A percentile compares a stretch with the other conserved stretches of the same genome.
These are phyloP conservation scores for Aradophagus sp. DNA, from an alignment of 1,140 invertebrate genomes.

Conservation along the genomic window DNA sequence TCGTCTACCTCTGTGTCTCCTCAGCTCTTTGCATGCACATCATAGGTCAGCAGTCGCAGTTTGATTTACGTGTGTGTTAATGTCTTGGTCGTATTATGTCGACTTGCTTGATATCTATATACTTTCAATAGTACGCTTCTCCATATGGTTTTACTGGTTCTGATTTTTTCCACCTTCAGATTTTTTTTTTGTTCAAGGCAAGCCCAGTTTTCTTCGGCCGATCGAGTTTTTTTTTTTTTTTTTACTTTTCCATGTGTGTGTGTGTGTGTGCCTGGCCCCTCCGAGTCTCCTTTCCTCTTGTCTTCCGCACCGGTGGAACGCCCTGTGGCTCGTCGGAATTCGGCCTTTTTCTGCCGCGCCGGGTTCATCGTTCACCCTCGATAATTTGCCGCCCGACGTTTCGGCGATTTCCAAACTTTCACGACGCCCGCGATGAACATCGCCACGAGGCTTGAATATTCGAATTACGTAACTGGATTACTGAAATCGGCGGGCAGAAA, in stretches of 20 bases:
- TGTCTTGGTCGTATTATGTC: too few species aligned
- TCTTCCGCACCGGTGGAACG: constrained; percentile 58
- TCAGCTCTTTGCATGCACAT: too few species aligned
- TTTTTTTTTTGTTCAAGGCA: too few species aligned
- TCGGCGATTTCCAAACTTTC: constrained; percentile 33
- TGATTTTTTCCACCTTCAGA: too few species aligned
- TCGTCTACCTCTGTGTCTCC: too few species aligned
- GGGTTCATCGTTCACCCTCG: constrained; percentile 55
- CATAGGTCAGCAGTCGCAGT: too few species aligned
- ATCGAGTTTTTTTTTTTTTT: constrained; percentile 37
- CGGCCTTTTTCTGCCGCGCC: constrained; percentile 45
- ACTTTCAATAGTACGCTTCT: too few species aligned
- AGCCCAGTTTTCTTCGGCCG: constrained; percentile 57
- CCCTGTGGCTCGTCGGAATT: constrained; percentile 46
- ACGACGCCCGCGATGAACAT: constrained; percentile 42
- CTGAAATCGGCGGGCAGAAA: too few species aligned
- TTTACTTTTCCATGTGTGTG: constrained; percentile 31
- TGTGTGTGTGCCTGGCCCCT: constrained; percentile 30
- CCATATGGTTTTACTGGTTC: too few species aligned
- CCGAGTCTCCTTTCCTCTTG: constrained; percentile 40
- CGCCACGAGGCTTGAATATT: constrained; percentile 28
- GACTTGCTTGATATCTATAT: too few species aligned
- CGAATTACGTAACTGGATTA: constrained; percentile 41
- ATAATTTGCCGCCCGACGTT: constrained; percentile 51
- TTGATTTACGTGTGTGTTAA: too few species aligned